A percentile compares a stretch with the other conserved stretches of the same genome.
These are phyloP conservation scores for Amphibalanus amphitrite DNA, from an alignment of 1,140 invertebrate species.

Conservation along the genomic window DNA sequence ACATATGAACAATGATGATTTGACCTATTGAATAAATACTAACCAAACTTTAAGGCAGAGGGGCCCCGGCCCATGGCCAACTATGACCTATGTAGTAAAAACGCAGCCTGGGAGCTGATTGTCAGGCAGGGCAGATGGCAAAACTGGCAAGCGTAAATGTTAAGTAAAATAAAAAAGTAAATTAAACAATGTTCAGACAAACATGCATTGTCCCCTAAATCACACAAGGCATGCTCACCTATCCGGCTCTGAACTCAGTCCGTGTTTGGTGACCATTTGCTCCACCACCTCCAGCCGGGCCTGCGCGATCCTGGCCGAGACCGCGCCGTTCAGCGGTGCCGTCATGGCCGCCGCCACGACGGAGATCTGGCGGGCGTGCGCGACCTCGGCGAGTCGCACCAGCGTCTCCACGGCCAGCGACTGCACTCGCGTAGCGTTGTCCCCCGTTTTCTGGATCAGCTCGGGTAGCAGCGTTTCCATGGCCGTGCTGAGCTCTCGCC, in stretches of 20 bases:
- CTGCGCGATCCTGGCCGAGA: background rate
- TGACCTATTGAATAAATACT: too few species aligned
- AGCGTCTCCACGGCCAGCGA: constrained; percentile 50
- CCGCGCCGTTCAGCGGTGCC: background rate
- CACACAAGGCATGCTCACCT: background rate
- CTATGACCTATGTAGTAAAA: too few species aligned
- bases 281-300: background rate
- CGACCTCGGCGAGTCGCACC: background rate
- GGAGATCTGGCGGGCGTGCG: background rate
- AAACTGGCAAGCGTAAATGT: too few species aligned
- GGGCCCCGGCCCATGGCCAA: too few species aligned
- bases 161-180: too few species aligned
- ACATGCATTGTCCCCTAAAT: too few species aligned
- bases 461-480: constrained; percentile 69
- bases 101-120: too few species aligned
- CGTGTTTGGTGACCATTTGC: background rate
- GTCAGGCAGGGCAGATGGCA: too few species aligned
- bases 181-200: too few species aligned
- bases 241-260: background rate
- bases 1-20: too few species aligned
- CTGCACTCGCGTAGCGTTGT: constrained; percentile 67
- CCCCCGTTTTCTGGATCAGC: constrained; percentile 66
- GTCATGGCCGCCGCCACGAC: background rate
- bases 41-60: too few species aligned
- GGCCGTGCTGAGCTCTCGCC: constrained; percentile 53